These are phyloP conservation scores for Ctenomys sociabilis DNA, from an alignment of 2,113 vertebrate genomes.

Conservation along the genomic window DNA sequence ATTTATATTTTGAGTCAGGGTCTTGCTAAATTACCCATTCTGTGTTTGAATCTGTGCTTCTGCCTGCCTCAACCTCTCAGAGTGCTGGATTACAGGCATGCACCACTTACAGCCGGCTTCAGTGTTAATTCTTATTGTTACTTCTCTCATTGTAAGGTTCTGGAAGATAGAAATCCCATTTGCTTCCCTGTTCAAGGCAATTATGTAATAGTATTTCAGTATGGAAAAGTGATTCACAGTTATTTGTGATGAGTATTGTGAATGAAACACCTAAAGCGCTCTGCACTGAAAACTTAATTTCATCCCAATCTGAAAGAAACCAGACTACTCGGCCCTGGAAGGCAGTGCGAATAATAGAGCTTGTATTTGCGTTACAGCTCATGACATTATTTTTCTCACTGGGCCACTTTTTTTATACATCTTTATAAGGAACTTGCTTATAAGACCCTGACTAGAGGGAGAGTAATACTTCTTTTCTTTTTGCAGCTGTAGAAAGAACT, in stretches of 20 bases:
- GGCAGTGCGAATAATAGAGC: background rate
- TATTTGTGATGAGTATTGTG: conserved; percentile 11
- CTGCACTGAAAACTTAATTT: conserved; percentile 11
- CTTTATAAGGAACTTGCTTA: conserved; percentile 23
- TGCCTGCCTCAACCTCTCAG: background rate
- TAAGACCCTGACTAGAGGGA: background rate
- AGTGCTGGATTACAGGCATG: background rate
- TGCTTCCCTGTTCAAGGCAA: background rate
- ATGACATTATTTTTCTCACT: background rate
- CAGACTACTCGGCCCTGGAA: background rate
- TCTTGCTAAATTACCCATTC: background rate
- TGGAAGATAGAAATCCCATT: background rate
- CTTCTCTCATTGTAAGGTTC: background rate
- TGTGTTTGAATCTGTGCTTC: background rate
- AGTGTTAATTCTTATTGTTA: background rate
- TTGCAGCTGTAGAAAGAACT: conserved; percentile 93
- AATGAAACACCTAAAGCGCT: background rate
- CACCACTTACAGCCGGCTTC: background rate
- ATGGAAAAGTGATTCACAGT: background rate
- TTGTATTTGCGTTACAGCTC: background rate
- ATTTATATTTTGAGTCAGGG: background rate
- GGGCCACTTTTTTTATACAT: conserved; percentile 12
- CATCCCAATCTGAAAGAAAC: background rate
- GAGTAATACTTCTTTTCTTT: conserved; percentile 57
- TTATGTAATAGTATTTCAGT: background rate